These are phyloP conservation scores for Luperina testacea DNA, from an alignment of 2,888 invertebrate genomes.

Conservation along the genomic window DNA sequence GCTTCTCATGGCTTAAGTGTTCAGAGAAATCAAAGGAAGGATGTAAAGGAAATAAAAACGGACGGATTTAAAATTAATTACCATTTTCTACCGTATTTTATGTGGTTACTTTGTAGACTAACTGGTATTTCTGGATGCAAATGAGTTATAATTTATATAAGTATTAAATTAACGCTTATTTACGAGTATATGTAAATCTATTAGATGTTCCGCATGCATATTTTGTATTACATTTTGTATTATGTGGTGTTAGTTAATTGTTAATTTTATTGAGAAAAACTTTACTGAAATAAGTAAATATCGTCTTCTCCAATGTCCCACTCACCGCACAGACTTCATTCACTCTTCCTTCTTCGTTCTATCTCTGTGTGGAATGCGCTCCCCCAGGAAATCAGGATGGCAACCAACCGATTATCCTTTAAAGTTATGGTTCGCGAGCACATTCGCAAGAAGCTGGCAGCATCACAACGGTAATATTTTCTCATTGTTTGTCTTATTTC, in stretches of 20 bases:
- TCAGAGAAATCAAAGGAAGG: conserved; percentile 42
- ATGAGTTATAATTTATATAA: conserved; percentile 1
- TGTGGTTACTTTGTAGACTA: background rate
- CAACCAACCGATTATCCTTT: too few species aligned
- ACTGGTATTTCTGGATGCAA: background rate
- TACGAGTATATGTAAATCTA: background rate
- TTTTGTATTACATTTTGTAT: background rate
- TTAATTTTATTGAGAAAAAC: background rate
- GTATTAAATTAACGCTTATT: conserved; percentile 9
- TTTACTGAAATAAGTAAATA: too few species aligned
- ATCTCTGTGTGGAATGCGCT: too few species aligned
- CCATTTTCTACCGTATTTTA: background rate
- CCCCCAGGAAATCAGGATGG: too few species aligned
- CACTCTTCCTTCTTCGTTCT: too few species aligned
- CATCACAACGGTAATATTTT: too few species aligned
- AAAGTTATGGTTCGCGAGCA: too few species aligned
- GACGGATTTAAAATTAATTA: background rate
- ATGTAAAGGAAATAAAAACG: conserved; percentile 22
- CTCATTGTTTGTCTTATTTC: too few species aligned
- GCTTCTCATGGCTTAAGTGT: conserved; percentile 1
- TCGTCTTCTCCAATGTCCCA: too few species aligned
- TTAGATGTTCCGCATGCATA: background rate
- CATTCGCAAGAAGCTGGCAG: too few species aligned
- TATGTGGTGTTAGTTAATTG: background rate
- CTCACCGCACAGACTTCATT: too few species aligned